These are phyloP conservation scores for Cromileptes altivelis DNA, from an alignment of 2,113 vertebrate genomes.

Conservation along the genomic window DNA sequence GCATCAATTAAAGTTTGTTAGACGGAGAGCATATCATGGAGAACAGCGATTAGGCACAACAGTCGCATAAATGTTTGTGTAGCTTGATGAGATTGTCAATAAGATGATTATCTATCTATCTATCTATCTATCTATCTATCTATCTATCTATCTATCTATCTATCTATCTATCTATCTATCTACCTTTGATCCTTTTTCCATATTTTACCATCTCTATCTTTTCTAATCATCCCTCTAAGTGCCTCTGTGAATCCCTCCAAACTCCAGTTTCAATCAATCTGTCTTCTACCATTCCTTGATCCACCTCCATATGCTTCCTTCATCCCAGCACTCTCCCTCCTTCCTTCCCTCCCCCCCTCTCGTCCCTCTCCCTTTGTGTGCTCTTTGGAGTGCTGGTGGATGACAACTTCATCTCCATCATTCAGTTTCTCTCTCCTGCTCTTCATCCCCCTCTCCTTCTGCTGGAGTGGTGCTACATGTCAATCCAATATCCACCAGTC, in stretches of 20 bases:
- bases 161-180: constrained; percentile 8
- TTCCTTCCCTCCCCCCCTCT: neutral
- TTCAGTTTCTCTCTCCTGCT: constrained; percentile 42
- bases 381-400: constrained; percentile 53
- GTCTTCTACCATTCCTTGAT: constrained; percentile 18
- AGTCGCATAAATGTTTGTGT: constrained; percentile 31
- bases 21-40: constrained; percentile 41
- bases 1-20: constrained; percentile 68
- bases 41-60: constrained; percentile 46
- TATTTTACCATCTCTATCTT: constrained; percentile 24
- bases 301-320: constrained; percentile 18
- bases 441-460: constrained; percentile 43
- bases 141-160: constrained; percentile 28
- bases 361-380: constrained; percentile 38
- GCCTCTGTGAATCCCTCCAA: constrained; percentile 33
- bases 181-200: constrained; percentile 6
- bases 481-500: constrained; percentile 62
- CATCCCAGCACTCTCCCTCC: neutral
- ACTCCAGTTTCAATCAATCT: constrained; percentile 40
- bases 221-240: constrained; percentile 37
- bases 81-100: constrained; percentile 35
- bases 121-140: constrained; percentile 36
- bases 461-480: constrained; percentile 63
- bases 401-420: constrained; percentile 57
- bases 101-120: constrained; percentile 35